These are phyloP conservation scores for Limonius californicus DNA, from an alignment of 1,140 invertebrate species.

Conservation along the genomic window DNA sequence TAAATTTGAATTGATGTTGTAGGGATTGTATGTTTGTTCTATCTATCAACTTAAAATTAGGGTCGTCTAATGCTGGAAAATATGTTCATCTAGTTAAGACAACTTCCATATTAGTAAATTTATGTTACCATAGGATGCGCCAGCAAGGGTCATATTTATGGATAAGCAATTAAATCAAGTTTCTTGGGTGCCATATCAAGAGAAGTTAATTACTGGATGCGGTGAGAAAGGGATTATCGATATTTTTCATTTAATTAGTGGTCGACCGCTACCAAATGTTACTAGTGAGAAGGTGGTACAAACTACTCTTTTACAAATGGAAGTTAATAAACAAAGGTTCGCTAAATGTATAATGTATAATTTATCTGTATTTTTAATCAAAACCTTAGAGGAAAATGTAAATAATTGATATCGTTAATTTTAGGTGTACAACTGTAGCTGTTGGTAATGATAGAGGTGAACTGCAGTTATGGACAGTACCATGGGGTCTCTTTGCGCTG, in stretches of 20 bases:
- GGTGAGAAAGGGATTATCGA: constrained; percentile 32
- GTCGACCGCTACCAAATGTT: constrained; percentile 26
- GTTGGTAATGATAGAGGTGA: constrained; percentile 37
- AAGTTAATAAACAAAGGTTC: constrained; percentile 28
- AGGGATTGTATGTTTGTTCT: constrained; percentile 2
- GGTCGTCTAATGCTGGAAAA: not conserved
- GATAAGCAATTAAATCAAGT: constrained; percentile 30
- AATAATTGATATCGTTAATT: constrained; percentile 9
- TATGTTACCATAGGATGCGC: constrained; percentile 39
- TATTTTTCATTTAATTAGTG: constrained; percentile 36
- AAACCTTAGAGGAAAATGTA: too few species aligned
- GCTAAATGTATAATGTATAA: constrained; percentile 19
- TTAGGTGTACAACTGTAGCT: constrained; percentile 35
- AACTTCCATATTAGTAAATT: too few species aligned
- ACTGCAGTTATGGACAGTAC: constrained; percentile 41
- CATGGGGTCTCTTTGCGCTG: constrained; percentile 27
- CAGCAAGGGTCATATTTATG: constrained; percentile 42
- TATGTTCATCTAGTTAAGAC: constrained; percentile 2
- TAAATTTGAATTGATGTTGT: too few species aligned
- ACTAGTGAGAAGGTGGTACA: constrained; percentile 9
- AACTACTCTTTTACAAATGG: constrained; percentile 12
- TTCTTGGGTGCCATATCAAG: constrained; percentile 39
- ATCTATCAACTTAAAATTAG: not conserved
- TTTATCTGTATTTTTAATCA: not conserved
- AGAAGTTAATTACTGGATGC: constrained; percentile 39